Conservation (phyloP, 2,797 vertebrate genomes). For the Scolopax rusticola region DNA sequence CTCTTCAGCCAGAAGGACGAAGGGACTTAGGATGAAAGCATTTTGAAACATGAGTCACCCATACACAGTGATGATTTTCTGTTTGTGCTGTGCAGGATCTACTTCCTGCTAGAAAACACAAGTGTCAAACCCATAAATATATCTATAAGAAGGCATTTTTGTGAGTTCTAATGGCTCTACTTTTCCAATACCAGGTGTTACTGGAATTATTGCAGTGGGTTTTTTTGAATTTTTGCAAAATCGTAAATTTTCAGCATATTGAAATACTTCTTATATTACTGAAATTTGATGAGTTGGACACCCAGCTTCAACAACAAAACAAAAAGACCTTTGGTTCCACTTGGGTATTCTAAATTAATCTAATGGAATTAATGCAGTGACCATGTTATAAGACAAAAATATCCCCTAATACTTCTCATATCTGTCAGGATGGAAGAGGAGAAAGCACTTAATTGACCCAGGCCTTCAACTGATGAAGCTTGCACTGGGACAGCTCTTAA, state of each 20-base stretch:
- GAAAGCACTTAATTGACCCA: neutral
- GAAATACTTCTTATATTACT: neutral
- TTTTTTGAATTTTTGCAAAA: neutral
- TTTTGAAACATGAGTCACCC: neutral
- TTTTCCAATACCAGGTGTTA: neutral
- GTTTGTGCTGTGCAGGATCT: neutral
- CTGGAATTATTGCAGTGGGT: neutral
- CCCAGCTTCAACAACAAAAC: neutral
- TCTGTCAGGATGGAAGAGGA: neutral
- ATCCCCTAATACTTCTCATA: neutral
- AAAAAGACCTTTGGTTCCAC: neutral
- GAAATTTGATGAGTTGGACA: neutral
- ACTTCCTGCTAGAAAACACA: neutral
- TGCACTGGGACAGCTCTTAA: neutral
- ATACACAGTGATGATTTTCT: neutral
- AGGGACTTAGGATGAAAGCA: neutral
- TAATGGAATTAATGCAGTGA: neutral
- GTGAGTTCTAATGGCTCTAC: neutral
- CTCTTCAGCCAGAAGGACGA: neutral
- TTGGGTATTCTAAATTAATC: neutral
- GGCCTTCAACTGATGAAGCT: neutral
- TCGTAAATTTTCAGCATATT: neutral
- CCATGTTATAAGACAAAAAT: neutral
- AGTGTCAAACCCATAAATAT: neutral
- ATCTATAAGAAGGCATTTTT: neutral